Percentiles rank a stretch among this genome's conserved stretches.
phyloP scores from a whole-genome alignment of 2,113 vertebrate genomes.

The Periophthalmus modestus region DNA sequence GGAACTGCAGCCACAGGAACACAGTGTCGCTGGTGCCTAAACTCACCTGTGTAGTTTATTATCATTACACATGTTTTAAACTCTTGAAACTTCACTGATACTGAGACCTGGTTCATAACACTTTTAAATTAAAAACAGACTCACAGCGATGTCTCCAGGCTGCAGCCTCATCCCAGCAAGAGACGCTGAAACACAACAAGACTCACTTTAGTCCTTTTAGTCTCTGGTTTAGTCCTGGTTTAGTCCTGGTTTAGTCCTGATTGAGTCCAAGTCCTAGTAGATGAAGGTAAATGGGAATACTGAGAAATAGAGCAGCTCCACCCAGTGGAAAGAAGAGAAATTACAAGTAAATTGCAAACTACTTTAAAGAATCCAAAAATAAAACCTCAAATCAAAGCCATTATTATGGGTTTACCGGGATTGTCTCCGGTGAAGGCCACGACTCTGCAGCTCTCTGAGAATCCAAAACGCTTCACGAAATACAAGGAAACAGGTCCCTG shows the following conservation, averaged over 20 bases:
- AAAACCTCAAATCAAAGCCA: too few relatives aligned
- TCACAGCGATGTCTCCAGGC: slow-evolving; percentile 91
- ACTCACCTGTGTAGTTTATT: slow-evolving; percentile 47
- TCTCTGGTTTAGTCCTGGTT: too few relatives aligned
- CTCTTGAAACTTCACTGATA: neutral
- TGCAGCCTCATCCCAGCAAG: slow-evolving; percentile 93
- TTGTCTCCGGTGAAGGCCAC: slow-evolving; percentile 95
- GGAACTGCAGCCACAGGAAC: slow-evolving; percentile 89
- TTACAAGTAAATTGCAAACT: neutral
- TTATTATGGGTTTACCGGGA: slow-evolving; percentile 77
- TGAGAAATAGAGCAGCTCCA: slow-evolving; percentile 23
- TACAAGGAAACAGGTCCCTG: slow-evolving; percentile 87
- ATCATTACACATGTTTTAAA: too few relatives aligned
- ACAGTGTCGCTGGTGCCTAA: slow-evolving; percentile 95
- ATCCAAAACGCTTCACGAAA: slow-evolving; percentile 82
- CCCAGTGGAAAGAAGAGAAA: slow-evolving; percentile 15
- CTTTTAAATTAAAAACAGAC: slow-evolving; percentile 31
- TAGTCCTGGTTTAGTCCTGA: too few relatives aligned
- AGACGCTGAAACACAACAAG: slow-evolving; percentile 77
- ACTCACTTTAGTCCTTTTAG: too few relatives aligned
- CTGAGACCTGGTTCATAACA: neutral
- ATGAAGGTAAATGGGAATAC: too few relatives aligned
- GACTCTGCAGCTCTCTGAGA: slow-evolving; percentile 82
- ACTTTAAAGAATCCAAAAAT: too few relatives aligned
- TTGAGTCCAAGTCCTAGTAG: too few relatives aligned